These are phyloP conservation scores for Chirona hameri DNA, from an alignment of 2,888 invertebrate species.

Conservation along the genomic window DNA sequence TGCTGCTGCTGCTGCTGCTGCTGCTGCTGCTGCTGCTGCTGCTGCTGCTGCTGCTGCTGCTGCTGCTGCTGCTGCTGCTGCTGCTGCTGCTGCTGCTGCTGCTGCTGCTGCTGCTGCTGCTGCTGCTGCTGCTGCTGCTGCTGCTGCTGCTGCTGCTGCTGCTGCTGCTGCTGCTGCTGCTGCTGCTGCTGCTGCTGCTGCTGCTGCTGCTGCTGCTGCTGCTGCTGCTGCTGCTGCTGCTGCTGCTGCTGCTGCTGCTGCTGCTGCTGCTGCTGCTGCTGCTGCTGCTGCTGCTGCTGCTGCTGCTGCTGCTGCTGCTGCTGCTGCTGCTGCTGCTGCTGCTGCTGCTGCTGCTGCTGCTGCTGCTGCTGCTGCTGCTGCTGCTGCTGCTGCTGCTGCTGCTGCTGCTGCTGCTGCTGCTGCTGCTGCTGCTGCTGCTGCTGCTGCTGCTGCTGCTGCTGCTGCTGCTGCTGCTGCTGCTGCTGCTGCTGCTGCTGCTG, in stretches of 20 bases:
- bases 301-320: neutral
- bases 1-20: neutral
- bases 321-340: neutral
- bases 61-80: neutral
- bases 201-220: constrained; percentile 1
- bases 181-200: constrained; percentile 4
- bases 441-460: neutral
- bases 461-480: neutral
- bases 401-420: constrained; percentile 14
- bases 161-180: neutral
- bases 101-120: neutral
- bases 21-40: neutral
- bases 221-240: neutral
- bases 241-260: neutral
- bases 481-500: constrained; percentile 8
- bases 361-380: neutral
- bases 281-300: neutral
- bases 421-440: neutral
- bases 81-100: neutral
- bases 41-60: constrained; percentile 14
- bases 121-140: constrained; percentile 8
- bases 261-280: constrained; percentile 13
- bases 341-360: constrained; percentile 1
- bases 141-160: neutral
- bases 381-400: neutral